These are phyloP conservation scores for Drymodes brunneopygia DNA, from an alignment of 2,113 vertebrate genomes.

Conservation along the genomic window DNA sequence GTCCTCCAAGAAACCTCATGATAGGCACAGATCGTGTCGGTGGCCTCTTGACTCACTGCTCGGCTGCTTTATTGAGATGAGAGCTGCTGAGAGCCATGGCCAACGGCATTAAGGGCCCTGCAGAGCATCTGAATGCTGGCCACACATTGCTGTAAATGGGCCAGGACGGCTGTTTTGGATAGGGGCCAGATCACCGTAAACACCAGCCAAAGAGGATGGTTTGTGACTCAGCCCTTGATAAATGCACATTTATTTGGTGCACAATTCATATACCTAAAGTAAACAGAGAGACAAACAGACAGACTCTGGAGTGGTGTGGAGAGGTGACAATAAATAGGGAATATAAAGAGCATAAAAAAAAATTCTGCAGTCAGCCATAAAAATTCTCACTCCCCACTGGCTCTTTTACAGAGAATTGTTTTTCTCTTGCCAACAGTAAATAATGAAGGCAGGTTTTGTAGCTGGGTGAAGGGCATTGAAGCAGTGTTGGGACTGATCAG, in stretches of 20 bases:
- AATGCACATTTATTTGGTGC: not conserved
- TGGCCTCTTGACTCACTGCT: not conserved
- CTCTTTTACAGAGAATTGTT: conserved; percentile 12
- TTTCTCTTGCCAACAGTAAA: not conserved
- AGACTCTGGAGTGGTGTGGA: not conserved
- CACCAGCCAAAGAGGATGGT: not conserved
- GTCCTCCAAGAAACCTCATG: not conserved
- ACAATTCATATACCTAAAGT: not conserved
- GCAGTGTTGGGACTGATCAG: not conserved
- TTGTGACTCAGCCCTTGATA: not conserved
- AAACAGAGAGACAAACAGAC: not conserved
- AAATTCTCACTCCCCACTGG: not conserved
- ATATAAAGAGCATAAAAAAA: not conserved
- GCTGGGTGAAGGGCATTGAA: not conserved
- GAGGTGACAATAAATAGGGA: not conserved
- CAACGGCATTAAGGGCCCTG: not conserved
- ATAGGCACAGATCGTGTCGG: not conserved
- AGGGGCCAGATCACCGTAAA: not conserved
- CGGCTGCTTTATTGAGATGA: not conserved
- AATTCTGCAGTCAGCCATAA: not conserved
- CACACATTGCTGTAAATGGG: not conserved
- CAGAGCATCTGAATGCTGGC: not conserved
- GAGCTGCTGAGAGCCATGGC: not conserved
- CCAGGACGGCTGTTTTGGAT: not conserved
- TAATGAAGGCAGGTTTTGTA: not conserved